A percentile compares a stretch with the other conserved stretches of the same genome.
Evolutionary conservation across 1,140 invertebrate species (phyloP).

Genomic region (Teleopsis dalmanni): DNA sequence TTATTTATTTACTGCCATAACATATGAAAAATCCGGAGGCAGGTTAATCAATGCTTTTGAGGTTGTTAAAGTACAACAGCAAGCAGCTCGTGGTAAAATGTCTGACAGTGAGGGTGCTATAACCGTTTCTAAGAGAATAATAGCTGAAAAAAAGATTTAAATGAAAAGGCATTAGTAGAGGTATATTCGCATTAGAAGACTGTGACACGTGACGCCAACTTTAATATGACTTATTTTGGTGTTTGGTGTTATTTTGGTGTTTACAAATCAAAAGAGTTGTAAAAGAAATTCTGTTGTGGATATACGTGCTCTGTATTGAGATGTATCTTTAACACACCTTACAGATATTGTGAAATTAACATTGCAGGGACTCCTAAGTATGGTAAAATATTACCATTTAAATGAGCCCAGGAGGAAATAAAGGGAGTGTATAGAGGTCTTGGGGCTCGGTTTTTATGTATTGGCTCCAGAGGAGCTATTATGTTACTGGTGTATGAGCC

Average conservation of each 20-base stretch:
- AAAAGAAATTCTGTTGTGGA: constrained; percentile 66
- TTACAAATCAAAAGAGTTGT: constrained; percentile 59
- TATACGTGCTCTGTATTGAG: constrained; percentile 75
- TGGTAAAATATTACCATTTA: constrained; percentile 64
- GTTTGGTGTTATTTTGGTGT: constrained; percentile 84
- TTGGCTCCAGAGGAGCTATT: constrained; percentile 88
- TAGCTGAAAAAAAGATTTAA: constrained; percentile 68
- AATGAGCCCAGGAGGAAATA: constrained; percentile 83
- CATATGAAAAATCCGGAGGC: no score
- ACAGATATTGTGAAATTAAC: constrained; percentile 92
- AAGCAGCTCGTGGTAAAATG: constrained; percentile 54
- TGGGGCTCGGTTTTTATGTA: constrained; percentile 77
- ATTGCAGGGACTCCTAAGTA: constrained; percentile 82
- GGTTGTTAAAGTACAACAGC: constrained; percentile 83
- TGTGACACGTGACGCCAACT: constrained; percentile 76
- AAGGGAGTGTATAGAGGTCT: constrained; percentile 84
- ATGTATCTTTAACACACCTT: constrained; percentile 85
- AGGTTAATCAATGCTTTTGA: constrained; percentile 95
- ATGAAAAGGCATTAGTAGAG: constrained; percentile 72
- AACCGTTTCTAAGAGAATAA: constrained; percentile 68
- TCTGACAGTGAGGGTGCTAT: constrained; percentile 64
- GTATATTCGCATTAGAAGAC: constrained; percentile 84
- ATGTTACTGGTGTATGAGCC: constrained; percentile 83
- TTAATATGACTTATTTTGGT: constrained; percentile 90
- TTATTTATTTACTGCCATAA: no score